Percentiles rank a stretch among this genome's conserved stretches.
phyloP scores from a whole-genome alignment of 2,113 vertebrate genomes.

The Brienomyrus brachyistius region DNA sequence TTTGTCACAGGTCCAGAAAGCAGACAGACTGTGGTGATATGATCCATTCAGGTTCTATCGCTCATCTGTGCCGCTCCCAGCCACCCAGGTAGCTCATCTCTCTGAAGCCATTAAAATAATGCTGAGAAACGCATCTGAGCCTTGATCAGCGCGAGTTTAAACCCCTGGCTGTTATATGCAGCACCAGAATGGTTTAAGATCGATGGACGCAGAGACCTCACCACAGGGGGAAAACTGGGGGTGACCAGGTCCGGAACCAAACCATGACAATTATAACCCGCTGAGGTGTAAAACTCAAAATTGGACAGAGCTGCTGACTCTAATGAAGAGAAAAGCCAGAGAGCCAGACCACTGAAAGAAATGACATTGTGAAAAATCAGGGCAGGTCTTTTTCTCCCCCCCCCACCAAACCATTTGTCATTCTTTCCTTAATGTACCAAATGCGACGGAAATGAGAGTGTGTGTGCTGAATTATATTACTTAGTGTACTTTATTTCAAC shows the following conservation, averaged over 20 bases:
- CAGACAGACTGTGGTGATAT: not conserved
- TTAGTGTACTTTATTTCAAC: not conserved
- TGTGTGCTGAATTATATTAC: not conserved
- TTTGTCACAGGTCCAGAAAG: not conserved
- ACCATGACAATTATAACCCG: not conserved
- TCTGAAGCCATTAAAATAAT: not conserved
- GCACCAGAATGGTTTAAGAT: conserved; percentile 1
- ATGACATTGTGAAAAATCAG: not conserved
- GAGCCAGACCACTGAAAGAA: not conserved
- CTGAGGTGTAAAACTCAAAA: conserved; percentile 9
- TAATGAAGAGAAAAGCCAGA: not conserved
- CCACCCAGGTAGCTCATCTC: not conserved
- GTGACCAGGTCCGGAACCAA: not conserved
- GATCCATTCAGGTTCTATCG: too few relatives aligned
- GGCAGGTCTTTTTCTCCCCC: not conserved
- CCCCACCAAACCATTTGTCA: not conserved
- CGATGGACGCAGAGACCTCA: not conserved
- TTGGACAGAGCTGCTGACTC: not conserved
- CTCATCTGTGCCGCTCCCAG: not conserved
- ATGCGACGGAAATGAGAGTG: not conserved
- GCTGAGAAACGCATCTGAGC: not conserved
- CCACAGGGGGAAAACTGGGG: not conserved
- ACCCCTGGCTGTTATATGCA: not conserved
- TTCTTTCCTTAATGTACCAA: not conserved
- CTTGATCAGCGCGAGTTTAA: not conserved